Evolutionary conservation across 35 echinoderm and acorn worm genomes (phyloP).

Genomic region (Anneissia japonica): DNA sequence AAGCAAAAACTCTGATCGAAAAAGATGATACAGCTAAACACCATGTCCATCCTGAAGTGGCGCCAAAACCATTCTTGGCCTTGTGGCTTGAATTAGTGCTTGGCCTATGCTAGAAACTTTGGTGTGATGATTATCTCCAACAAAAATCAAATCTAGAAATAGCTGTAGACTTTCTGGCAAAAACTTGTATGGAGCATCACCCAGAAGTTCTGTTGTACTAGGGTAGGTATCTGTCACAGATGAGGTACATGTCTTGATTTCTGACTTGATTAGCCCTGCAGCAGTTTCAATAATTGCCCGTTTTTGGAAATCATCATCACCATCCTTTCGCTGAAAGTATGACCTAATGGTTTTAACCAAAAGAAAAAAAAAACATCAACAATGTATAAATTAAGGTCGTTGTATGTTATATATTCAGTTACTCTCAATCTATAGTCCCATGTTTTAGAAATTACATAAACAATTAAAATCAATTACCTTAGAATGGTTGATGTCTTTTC

Average conservation of each 20-base stretch:
- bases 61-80: slow-evolving; percentile 29
- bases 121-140: slow-evolving; percentile 41
- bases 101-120: slow-evolving; percentile 52
- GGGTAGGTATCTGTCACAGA: slow-evolving; percentile 55
- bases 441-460: too few species aligned
- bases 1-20: slow-evolving; percentile 54
- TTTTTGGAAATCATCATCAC: slow-evolving; percentile 41
- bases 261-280: slow-evolving; percentile 59
- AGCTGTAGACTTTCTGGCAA: slow-evolving; percentile 23
- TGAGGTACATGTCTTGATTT: slow-evolving; percentile 53
- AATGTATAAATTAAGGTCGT: too few species aligned
- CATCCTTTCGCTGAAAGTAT: too few species aligned
- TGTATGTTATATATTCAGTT: too few species aligned
- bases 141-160: slow-evolving; percentile 45
- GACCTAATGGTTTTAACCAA: too few species aligned
- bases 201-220: slow-evolving; percentile 25
- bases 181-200: slow-evolving; percentile 46
- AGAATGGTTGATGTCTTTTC: too few species aligned
- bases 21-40: slow-evolving; percentile 46
- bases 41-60: slow-evolving; percentile 41
- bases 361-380: too few species aligned
- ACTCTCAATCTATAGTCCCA: too few species aligned
- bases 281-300: slow-evolving; percentile 55
- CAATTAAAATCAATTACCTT: too few species aligned
- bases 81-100: slow-evolving; percentile 41